These are phyloP conservation scores for Mugil cephalus DNA, from an alignment of 2,113 vertebrate genomes.

Conservation along the genomic window DNA sequence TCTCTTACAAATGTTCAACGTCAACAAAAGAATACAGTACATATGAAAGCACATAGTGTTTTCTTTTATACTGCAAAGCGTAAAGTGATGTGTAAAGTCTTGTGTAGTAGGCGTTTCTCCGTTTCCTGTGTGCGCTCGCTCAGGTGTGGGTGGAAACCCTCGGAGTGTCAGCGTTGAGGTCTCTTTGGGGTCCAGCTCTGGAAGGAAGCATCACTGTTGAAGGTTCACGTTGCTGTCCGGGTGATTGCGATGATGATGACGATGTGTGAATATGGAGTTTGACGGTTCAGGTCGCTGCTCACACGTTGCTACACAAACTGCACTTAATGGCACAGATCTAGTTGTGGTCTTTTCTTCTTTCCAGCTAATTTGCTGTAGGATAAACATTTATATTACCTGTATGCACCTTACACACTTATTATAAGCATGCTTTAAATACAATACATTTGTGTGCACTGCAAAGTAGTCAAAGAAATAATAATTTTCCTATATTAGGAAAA, in stretches of 20 bases:
- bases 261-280: neutral
- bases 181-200: conserved; percentile 12
- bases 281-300: neutral
- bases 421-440: no score
- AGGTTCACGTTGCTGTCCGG: neutral
- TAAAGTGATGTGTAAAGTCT: conserved; percentile 6
- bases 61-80: neutral
- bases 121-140: conserved; percentile 16
- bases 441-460: neutral
- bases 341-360: neutral
- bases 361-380: neutral
- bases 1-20: no score
- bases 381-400: neutral
- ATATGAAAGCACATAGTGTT: neutral
- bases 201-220: conserved; percentile 11
- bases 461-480: neutral
- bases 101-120: neutral
- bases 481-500: neutral
- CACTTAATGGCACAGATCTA: neutral
- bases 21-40: no score
- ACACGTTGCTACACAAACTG: neutral
- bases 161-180: conserved; percentile 19
- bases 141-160: conserved; percentile 41
- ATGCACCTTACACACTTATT: neutral
- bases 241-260: conserved; percentile 7